Evolutionary conservation across 1,140 invertebrate species (phyloP).

Genomic region (Cyrtorhinus lividipennis): DNA sequence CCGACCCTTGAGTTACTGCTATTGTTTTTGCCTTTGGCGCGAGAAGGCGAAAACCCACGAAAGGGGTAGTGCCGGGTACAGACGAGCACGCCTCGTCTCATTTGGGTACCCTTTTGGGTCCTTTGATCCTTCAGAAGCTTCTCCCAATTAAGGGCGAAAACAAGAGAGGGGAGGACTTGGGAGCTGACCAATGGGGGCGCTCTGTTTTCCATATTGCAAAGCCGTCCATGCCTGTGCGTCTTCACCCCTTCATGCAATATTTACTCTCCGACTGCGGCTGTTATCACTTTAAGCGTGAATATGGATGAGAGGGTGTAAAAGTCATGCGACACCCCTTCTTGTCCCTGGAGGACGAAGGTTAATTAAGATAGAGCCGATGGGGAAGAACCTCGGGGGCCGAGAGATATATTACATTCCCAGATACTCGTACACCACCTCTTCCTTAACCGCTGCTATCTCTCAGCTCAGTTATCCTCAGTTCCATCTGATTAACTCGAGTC

Average conservation of each 20-base stretch:
- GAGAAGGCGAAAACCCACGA: neutral
- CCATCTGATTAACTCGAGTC: neutral
- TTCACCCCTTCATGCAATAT: constrained; percentile 8
- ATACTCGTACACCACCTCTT: neutral
- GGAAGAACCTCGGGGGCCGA: neutral
- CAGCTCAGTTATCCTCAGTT: neutral
- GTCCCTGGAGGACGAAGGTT: neutral
- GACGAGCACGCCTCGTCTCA: no score
- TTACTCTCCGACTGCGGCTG: neutral
- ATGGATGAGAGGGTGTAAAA: constrained; percentile 13
- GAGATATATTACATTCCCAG: neutral
- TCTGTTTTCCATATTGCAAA: constrained; percentile 4
- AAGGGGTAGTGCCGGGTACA: no score
- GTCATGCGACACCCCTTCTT: neutral
- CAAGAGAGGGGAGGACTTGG: neutral
- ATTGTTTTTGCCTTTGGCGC: neutral
- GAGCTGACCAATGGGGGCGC: constrained; percentile 3
- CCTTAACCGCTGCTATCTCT: neutral
- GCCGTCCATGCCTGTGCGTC: neutral
- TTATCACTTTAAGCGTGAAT: constrained; percentile 9
- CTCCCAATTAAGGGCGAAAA: neutral
- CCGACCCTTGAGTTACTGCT: neutral
- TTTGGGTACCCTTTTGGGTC: neutral
- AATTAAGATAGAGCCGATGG: constrained; percentile 8
- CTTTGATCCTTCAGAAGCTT: constrained; percentile 3